Percentiles rank a stretch among this genome's conserved stretches.
Conservation (phyloP, 2,888 invertebrate genomes). For the Apamea monoglypha region DNA sequence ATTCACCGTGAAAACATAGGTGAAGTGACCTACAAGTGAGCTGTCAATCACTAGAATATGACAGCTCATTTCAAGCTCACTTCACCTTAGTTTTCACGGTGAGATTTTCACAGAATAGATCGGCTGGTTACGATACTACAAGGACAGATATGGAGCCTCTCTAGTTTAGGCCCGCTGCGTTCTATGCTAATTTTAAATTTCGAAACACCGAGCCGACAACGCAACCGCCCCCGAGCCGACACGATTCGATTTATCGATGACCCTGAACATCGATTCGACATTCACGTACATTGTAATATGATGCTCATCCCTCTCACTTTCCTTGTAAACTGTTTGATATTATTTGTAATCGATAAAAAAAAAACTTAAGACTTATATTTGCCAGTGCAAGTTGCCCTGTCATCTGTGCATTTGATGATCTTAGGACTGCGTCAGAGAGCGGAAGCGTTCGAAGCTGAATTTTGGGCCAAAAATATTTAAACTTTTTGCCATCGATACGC, state of each 20-base stretch:
- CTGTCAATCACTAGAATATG: neutral
- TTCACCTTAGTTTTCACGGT: neutral
- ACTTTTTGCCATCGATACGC: neutral
- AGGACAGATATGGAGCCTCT: constrained; percentile 33
- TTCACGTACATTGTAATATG: constrained; percentile 69
- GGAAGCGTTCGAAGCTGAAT: neutral
- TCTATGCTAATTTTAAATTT: constrained; percentile 58
- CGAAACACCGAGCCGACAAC: constrained; percentile 59
- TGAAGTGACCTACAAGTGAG: neutral
- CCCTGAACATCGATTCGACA: constrained; percentile 77
- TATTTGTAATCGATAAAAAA: constrained; percentile 9
- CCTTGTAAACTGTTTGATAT: constrained; percentile 50
- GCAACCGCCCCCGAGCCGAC: constrained; percentile 68
- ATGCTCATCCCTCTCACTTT: constrained; percentile 75
- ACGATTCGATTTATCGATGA: constrained; percentile 67
- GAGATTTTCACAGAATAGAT: neutral
- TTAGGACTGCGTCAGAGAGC: neutral
- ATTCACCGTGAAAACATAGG: neutral
- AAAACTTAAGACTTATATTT: neutral
- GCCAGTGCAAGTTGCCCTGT: neutral
- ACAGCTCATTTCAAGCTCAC: neutral
- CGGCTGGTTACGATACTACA: constrained; percentile 1
- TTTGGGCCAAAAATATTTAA: neutral
- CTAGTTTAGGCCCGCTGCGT: constrained; percentile 20
- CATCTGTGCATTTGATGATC: neutral